phyloP scores from a whole-genome alignment of 1,140 invertebrate species.

The Drosophila obscura region DNA sequence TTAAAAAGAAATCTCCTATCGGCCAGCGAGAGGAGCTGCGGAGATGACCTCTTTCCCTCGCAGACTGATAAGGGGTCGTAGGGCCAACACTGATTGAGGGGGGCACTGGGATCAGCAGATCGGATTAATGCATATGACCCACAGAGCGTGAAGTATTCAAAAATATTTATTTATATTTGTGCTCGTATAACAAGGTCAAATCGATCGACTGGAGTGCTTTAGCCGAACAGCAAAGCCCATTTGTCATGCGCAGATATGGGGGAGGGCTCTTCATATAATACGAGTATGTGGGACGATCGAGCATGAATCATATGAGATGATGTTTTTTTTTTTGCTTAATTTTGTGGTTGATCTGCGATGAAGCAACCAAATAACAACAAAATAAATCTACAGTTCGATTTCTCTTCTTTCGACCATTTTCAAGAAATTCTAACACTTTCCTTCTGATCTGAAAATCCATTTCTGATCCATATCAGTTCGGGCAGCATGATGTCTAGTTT shows the following conservation, averaged over 20 bases:
- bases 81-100: constrained; percentile 4
- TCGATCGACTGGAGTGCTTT: constrained; percentile 28
- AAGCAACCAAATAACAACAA: no score
- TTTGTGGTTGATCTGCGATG: no score
- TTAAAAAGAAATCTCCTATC: constrained; percentile 59
- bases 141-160: constrained; percentile 13
- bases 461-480: constrained; percentile 10
- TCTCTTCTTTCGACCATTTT: constrained; percentile 3
- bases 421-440: constrained; percentile 32
- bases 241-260: constrained; percentile 43
- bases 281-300: constrained; percentile 40
- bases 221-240: constrained; percentile 33
- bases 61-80: constrained; percentile 44
- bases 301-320: constrained; percentile 28
- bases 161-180: not conserved
- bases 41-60: constrained; percentile 50
- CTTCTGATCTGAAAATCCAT: constrained; percentile 11
- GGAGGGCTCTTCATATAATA: constrained; percentile 22
- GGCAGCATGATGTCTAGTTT: constrained; percentile 37
- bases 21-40: constrained; percentile 13
- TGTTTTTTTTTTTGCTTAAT: no score
- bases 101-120: not conserved
- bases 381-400: no score
- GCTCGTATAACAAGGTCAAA: constrained; percentile 36
- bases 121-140: constrained; percentile 14